These are phyloP conservation scores for Semnornis frantzii DNA, from an alignment of 2,113 vertebrate species.

Conservation along the genomic window DNA sequence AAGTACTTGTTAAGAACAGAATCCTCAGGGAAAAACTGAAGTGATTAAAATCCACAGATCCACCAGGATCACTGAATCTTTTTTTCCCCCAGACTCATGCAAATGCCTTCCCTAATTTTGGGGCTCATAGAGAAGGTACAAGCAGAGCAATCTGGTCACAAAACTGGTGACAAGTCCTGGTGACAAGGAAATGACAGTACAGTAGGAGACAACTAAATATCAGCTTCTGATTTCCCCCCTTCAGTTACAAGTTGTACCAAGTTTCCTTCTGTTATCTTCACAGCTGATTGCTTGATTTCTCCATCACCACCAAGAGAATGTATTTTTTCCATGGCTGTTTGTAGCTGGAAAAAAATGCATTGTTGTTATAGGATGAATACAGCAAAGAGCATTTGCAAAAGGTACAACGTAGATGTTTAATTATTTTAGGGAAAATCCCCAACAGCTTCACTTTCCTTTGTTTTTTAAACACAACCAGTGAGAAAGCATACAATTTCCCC, in stretches of 20 bases:
- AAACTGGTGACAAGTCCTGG: background rate
- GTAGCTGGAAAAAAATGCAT: conserved; percentile 71
- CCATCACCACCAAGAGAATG: conserved; percentile 26
- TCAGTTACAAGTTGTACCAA: conserved; percentile 55
- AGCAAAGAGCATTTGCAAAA: background rate
- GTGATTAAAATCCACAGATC: background rate
- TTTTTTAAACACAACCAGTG: background rate
- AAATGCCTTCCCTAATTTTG: background rate
- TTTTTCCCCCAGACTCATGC: background rate
- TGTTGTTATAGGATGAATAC: background rate
- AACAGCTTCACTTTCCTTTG: background rate
- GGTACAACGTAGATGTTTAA: background rate
- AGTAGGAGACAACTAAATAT: background rate
- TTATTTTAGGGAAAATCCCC: background rate
- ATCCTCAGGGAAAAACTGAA: background rate
- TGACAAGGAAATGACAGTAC: background rate
- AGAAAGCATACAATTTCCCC: background rate
- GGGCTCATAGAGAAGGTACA: background rate
- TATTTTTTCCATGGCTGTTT: conserved; percentile 52
- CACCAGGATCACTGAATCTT: background rate
- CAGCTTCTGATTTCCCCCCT: background rate
- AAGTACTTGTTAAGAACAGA: background rate
- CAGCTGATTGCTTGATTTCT: conserved; percentile 43
- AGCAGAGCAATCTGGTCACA: background rate
- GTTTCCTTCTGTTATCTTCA: conserved; percentile 49